phyloP scores from a whole-genome alignment of 2,888 invertebrate species.

The Lapara coniferarum region DNA sequence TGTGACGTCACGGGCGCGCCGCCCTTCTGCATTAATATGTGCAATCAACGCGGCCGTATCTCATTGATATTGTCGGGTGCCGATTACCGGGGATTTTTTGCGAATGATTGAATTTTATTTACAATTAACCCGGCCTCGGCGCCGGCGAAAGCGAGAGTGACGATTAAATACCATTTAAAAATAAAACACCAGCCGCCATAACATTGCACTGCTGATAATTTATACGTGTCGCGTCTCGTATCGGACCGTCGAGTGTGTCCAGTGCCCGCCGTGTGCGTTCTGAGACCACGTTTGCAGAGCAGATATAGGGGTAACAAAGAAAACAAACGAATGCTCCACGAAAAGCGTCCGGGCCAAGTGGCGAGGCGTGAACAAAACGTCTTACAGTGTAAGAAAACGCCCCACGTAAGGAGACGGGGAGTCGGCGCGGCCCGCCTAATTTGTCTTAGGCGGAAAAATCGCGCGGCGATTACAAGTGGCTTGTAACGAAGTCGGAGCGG shows the following conservation, averaged over 20 bases:
- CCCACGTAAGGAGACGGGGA: conserved; percentile 64
- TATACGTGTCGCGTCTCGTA: conserved; percentile 39
- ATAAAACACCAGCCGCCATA: conserved; percentile 77
- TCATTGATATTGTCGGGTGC: conserved; percentile 75
- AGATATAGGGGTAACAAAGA: conserved; percentile 34
- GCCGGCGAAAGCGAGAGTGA: conserved; percentile 77
- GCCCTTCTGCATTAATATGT: conserved; percentile 47
- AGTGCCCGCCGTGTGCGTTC: background rate
- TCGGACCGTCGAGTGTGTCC: background rate
- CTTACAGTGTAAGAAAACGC: conserved; percentile 69
- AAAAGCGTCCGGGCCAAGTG: conserved; percentile 33
- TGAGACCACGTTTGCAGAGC: conserved; percentile 28
- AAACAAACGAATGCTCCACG: conserved; percentile 13
- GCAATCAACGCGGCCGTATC: conserved; percentile 59
- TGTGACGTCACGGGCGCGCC: conserved; percentile 43
- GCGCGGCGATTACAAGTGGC: conserved; percentile 82
- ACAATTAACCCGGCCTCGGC: conserved; percentile 79
- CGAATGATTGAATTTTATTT: conserved; percentile 83
- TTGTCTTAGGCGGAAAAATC: conserved; percentile 84
- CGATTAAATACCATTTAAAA: conserved; percentile 83
- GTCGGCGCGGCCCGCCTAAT: conserved; percentile 72
- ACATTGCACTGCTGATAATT: conserved; percentile 63
- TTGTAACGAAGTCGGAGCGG: conserved; percentile 77
- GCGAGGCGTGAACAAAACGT: conserved; percentile 62
- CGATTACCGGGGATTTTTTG: conserved; percentile 79